A percentile compares a stretch with the other conserved stretches of the same genome.
phyloP scores from a whole-genome alignment of 2,113 vertebrate genomes.

The Ardeotis arabs region DNA sequence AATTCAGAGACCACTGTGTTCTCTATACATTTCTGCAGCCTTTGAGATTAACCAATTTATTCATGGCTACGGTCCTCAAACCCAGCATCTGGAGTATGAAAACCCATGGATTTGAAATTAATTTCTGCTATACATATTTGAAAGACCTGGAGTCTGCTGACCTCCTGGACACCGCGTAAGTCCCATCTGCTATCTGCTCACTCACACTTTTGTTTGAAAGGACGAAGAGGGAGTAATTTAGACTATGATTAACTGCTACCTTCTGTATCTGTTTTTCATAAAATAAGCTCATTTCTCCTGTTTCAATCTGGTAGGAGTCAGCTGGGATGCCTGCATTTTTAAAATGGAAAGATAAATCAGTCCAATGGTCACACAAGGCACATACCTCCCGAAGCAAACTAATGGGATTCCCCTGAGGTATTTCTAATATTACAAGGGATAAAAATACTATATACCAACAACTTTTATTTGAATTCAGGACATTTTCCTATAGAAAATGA shows the following conservation, averaged over 20 bases:
- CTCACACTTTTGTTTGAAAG: conserved; percentile 30
- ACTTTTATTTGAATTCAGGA: not conserved
- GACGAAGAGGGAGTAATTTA: not conserved
- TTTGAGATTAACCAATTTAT: conserved; percentile 50
- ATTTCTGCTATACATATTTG: conserved; percentile 25
- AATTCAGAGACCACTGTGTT: not conserved
- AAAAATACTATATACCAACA: not conserved
- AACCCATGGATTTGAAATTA: conserved; percentile 42
- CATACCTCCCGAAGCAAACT: not conserved
- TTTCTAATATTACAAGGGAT: not conserved
- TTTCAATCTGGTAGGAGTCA: not conserved
- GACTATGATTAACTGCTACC: conserved; percentile 30
- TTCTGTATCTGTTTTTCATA: conserved; percentile 23
- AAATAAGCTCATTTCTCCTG: not conserved
- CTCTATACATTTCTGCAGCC: not conserved
- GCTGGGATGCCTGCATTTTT: not conserved
- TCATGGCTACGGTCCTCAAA: not conserved
- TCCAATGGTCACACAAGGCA: not conserved
- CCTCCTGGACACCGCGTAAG: conserved; percentile 22
- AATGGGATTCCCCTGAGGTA: not conserved
- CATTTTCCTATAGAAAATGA: not conserved
- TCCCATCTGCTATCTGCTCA: conserved; percentile 39
- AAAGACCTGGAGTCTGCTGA: conserved; percentile 36
- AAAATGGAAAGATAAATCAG: not conserved
- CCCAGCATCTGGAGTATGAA: conserved; percentile 26